phyloP scores from a whole-genome alignment of 2,797 vertebrate genomes.

The Vespertilio murinus region DNA sequence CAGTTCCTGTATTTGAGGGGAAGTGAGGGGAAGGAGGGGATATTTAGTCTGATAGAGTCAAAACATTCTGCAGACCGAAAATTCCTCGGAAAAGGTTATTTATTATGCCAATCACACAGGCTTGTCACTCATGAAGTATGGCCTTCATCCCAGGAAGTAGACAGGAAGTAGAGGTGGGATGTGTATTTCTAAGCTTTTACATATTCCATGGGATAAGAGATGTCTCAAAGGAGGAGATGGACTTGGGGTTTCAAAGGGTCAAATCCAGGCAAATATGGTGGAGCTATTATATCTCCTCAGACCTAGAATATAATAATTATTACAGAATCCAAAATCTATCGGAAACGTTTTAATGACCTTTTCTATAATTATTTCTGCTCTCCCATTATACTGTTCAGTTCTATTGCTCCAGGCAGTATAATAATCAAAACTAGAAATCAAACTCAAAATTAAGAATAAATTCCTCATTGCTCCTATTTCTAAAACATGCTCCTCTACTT shows the following conservation, averaged over 20 bases:
- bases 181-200: background rate
- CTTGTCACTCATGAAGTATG: background rate
- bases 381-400: background rate
- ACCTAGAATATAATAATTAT: background rate
- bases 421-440: slow-evolving; percentile 32
- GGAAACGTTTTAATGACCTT: background rate
- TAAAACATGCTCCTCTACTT: background rate
- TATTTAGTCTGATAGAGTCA: slow-evolving; percentile 25
- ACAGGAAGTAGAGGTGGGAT: background rate
- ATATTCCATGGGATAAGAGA: background rate
- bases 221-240: background rate
- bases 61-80: slow-evolving; percentile 44
- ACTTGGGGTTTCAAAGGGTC: background rate
- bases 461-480: background rate
- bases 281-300: background rate
- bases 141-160: background rate
- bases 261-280: slow-evolving; percentile 18
- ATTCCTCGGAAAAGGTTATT: slow-evolving; percentile 10
- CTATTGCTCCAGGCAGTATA: background rate
- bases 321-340: slow-evolving; percentile 27
- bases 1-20: background rate
- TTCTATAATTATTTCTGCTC: slow-evolving; percentile 34
- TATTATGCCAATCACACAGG: background rate
- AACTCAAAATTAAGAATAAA: slow-evolving; percentile 55
- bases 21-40: background rate